Base-by-base conservation (phyloP, 2,888 invertebrate genomes). In the Parnassius smintheus region DNA sequence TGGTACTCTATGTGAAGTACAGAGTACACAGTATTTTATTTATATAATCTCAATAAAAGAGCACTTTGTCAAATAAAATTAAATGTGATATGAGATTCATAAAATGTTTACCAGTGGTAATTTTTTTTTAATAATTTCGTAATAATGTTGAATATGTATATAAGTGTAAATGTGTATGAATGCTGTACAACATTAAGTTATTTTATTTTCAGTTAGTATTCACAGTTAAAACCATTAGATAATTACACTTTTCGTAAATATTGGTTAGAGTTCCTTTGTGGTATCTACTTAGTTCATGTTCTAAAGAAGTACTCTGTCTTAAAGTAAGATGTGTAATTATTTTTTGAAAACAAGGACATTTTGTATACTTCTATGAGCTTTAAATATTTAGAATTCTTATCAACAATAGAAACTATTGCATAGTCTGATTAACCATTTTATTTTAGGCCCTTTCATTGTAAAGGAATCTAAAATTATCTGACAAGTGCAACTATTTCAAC, bases 181-280 rank as follows among this genome's bases (percentile, higher is more conserved):
- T 18, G n/a, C 52, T 35, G 70, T 68, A 65, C 64, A 69, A 58
- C 67, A 61, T 66, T 69, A 71, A 71, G 54, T 65, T 50, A 46
- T 2, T 49, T 75, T 76, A 71, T 74, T 71, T 69, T 78, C 75
- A 76, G 70, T 76, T 77, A 4, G n/a, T 41, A 52, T 13, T 49
- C 12, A 13, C n/a, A 49, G 18, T 49, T 7, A 13, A n/a, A 49
- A 35, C 4, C 35, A 35, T 35, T 35, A 35, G 4, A 35, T 35
- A 35, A 35, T 35, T 35, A 35, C 35, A 35, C 7, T 35, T 35
- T 35, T 35, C 35, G 35, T 35, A 13, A n/a, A 49, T 12, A 12
- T 7, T 13, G 9, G 9, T 13, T 13, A 49, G 7, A 48, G 13
- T 48, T 13, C 48, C 13, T 13, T 13, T 2, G 13, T 49, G 13